Evolutionary conservation across 2,113 vertebrate species (phyloP).

Genomic region (Anguilla rostrata): DNA sequence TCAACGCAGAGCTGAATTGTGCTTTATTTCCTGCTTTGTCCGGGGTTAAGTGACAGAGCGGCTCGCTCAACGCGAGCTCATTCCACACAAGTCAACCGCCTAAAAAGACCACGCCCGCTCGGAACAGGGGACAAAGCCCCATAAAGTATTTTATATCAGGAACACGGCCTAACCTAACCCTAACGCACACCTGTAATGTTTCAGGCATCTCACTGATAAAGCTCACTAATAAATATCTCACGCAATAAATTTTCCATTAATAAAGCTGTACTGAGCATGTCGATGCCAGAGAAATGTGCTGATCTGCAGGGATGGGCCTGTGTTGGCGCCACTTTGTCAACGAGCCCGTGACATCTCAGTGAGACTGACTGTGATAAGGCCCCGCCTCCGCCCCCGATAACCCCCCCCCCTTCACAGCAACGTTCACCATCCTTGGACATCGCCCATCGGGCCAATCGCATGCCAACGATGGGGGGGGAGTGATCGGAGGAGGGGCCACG

Average conservation of each 20-base stretch:
- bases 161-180: not conserved
- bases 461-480: not conserved
- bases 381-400: not conserved
- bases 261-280: not conserved
- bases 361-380: not conserved
- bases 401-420: not conserved
- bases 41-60: not conserved
- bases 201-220: not conserved
- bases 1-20: not conserved
- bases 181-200: not conserved
- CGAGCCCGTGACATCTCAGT: not conserved
- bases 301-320: no score
- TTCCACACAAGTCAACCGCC: not conserved
- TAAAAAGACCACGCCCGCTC: not conserved
- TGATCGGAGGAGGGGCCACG: not conserved
- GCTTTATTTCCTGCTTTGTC: not conserved
- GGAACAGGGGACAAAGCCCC: not conserved
- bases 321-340: not conserved
- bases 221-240: no score
- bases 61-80: not conserved
- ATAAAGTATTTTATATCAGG: not conserved
- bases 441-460: not conserved
- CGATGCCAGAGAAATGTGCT: not conserved
- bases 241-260: no score
- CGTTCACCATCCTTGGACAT: not conserved